Evolutionary conservation across 2,888 invertebrate genomes (phyloP), one percentile per base, ranked within the genome.

Genomic region (Ptychoptera contaminata): DNA sequence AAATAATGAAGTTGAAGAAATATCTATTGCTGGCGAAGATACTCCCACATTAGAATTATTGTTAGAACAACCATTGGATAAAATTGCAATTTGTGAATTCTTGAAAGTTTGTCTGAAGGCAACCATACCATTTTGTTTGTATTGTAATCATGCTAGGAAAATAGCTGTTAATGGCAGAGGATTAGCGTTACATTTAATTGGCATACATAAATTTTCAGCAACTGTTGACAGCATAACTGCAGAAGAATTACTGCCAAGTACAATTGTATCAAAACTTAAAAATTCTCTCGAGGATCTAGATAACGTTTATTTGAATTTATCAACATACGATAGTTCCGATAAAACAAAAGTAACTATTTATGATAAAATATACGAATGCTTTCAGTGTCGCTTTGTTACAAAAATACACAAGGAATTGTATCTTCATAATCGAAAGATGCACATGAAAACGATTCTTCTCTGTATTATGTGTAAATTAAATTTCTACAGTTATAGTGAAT

Each of bases 401-500:
- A 67, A 74, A 43, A 70, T 82, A 46, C 86, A 86, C 60, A 87
- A 87, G 67, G 87, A 88, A 64, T 72, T 88, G 47, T 87, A 83
- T 66, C 69, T 84, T 56, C 88, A 88, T 63, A 87, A 87, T 61
- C 73, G 86, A 45, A 85, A 87, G 67, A 77, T 84, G 75, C 88
- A 88, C 67, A 79, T 84, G 52, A 86, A 85, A 64, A 77, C 83
- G 38, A 78, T 84, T 48, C 70, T 86, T 46, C 65, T 84, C 49
- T 88, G 88, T 67, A 77, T 82, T 52, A 87, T 88, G 87, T 88
- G 88, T 65, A 84, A 85, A 65, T 75, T 79, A 31, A 84, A 81
- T 58, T 88, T 87, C 69, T 84, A 80, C 65, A 86, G 81, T 65
- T 87, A 85, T 65, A 86, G 86, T 68, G 87, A 88, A 63, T 70